Percentiles rank a stretch among this genome's conserved stretches.
These are phyloP conservation scores for Dendronephthya gigantea DNA, from an alignment of 64 coral and sea anemone genomes.

Conservation along the genomic window DNA sequence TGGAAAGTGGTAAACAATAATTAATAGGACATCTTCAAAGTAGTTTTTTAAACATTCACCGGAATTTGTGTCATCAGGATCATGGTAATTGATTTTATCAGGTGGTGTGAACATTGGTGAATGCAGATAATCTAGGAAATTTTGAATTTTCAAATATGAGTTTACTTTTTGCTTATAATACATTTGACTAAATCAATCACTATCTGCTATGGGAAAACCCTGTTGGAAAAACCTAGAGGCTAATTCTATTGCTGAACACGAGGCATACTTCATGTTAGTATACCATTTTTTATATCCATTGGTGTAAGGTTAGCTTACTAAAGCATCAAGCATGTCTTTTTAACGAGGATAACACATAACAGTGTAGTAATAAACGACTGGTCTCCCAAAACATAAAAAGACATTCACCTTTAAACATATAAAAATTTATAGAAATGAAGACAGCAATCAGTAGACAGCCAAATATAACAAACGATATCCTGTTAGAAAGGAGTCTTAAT, in stretches of 20 bases:
- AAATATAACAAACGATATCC: neutral
- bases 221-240: no score
- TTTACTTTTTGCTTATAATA: no score
- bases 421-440: neutral
- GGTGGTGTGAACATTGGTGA: neutral
- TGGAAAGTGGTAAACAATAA: constrained; percentile 48
- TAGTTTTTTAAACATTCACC: neutral
- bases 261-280: no score
- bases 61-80: neutral
- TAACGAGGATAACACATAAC: no score
- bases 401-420: neutral
- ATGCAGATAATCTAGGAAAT: neutral
- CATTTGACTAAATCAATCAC: no score
- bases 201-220: no score
- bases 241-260: no score
- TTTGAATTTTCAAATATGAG: neutral
- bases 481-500: neutral
- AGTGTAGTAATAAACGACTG: no score
- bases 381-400: no score
- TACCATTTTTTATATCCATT: no score
- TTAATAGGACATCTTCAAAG: constrained; percentile 33
- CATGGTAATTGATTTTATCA: neutral
- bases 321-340: no score
- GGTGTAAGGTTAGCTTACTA: no score
- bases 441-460: neutral